Percentiles rank a stretch among this genome's conserved stretches.
Conservation (phyloP, 2,113 vertebrate genomes). For the Xenus cinereus region DNA sequence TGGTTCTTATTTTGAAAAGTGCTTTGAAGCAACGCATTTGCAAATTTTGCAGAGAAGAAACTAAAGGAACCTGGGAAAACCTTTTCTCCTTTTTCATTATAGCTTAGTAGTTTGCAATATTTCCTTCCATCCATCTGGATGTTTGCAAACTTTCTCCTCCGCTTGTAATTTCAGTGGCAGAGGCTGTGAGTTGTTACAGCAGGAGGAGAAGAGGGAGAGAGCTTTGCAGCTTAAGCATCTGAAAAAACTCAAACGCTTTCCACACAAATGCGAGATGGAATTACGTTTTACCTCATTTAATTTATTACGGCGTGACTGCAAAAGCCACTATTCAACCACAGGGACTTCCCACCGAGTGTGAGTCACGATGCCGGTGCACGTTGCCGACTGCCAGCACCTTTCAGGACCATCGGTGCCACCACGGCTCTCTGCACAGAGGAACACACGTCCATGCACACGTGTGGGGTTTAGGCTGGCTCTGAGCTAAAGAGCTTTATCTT, state of each 20-base stretch:
- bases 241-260: not conserved
- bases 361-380: rapidly evolving
- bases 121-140: not conserved
- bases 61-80: not conserved
- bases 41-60: not conserved
- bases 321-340: not conserved
- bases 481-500: not conserved
- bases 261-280: not conserved
- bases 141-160: not conserved
- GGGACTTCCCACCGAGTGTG: rapidly evolving
- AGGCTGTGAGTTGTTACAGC: not conserved
- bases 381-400: not conserved
- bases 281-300: not conserved
- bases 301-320: not conserved
- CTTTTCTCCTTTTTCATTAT: not conserved
- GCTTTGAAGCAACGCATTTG: not conserved
- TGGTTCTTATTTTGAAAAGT: not conserved
- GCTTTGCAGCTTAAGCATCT: not conserved
- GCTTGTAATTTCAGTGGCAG: not conserved
- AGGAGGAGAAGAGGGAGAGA: not conserved
- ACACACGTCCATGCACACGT: rapidly evolving
- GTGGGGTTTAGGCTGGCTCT: not conserved
- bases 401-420: not conserved
- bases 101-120: not conserved
- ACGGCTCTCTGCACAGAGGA: rapidly evolving